Evolutionary conservation across 2,888 invertebrate species (phyloP), one percentile per base, ranked within the genome.

Genomic region (Odontocerum albicorne): DNA sequence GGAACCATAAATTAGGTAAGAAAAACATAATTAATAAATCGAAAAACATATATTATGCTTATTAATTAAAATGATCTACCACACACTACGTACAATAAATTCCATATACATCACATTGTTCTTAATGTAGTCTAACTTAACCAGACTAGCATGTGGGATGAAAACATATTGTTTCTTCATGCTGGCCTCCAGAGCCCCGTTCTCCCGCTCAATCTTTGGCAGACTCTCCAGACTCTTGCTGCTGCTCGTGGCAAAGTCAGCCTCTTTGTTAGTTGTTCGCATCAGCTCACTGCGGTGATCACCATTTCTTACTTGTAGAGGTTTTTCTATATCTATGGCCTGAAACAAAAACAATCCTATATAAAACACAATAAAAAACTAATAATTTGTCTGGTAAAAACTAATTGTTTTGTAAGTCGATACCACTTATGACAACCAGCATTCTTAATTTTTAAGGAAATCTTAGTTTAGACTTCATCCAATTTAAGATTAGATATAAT

Each of bases 281-380:
- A 27, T 38, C 6, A 20, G 16, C 2, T 35, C 47, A 31, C 42
- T 47, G 6, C 27, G 20, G 20, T 12, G 77, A 53, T 67, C 68
- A 60, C 74, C 72, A 62, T 75, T 70, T 59, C 79, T 79, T 2
- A 80, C 80, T n/a, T 80, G 77, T 2, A 86, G 77, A 0, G 77
- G 76, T 64, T 86, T 86, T 0, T 83, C 77, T 63, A 85, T 83
- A 68, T 85, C 81, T 72, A 82, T 83, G 1, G 80, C 75, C 81
- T 83, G 70, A 7, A 66, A 65, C 44, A 32, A 52, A n/a, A n/a
- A n/a, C n/a, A n/a, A n/a, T n/a, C n/a, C n/a, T n/a, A n/a, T n/a
- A n/a, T n/a, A n/a, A n/a, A n/a, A n/a, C n/a, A n/a, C n/a, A n/a
- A n/a, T n/a, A n/a, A n/a, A n/a, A n/a, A n/a, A n/a, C n/a, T n/a